Evolutionary conservation across 2,797 vertebrate genomes (phyloP).

Genomic region (Takifugu rubripes): DNA sequence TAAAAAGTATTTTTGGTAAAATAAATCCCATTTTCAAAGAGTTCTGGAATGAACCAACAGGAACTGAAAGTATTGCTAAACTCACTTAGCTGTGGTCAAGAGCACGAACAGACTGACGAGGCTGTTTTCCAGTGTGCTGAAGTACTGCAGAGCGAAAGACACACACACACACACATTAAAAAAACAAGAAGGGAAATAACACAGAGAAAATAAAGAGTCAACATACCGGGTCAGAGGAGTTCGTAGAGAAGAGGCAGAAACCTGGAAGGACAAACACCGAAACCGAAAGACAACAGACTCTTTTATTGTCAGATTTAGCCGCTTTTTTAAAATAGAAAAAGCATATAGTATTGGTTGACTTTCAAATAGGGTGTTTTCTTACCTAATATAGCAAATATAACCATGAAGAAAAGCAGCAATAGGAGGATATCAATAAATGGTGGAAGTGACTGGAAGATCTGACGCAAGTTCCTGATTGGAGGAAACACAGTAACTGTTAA

Average conservation of each 20-base stretch:
- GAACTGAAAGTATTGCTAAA: constrained; percentile 7
- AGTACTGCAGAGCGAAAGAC: constrained; percentile 81
- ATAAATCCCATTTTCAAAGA: too few species aligned
- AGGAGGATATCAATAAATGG: constrained; percentile 98
- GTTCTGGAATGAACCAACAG: too few species aligned
- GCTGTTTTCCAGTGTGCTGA: constrained; percentile 95
- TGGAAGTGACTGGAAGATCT: constrained; percentile 98
- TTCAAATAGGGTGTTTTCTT: constrained; percentile 49
- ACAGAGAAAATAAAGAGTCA: constrained; percentile 5
- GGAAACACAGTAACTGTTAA: constrained; percentile 29
- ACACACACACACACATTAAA: constrained; percentile 22
- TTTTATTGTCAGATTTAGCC: neutral
- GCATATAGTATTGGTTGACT: neutral
- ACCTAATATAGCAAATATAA: constrained; percentile 96
- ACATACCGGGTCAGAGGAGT: constrained; percentile 89
- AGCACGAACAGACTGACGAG: constrained; percentile 95
- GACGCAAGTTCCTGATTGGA: constrained; percentile 87
- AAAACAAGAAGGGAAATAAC: constrained; percentile 3
- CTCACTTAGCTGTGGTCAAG: constrained; percentile 98
- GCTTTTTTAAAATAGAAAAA: constrained; percentile 5
- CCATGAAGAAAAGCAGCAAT: constrained; percentile 97
- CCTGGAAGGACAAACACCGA: constrained; percentile 65
- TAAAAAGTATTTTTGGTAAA: neutral
- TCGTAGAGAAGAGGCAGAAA: constrained; percentile 95
- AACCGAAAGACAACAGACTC: neutral